These are phyloP conservation scores for Bos javanicus DNA, from an alignment of 2,113 vertebrate species.

Conservation along the genomic window DNA sequence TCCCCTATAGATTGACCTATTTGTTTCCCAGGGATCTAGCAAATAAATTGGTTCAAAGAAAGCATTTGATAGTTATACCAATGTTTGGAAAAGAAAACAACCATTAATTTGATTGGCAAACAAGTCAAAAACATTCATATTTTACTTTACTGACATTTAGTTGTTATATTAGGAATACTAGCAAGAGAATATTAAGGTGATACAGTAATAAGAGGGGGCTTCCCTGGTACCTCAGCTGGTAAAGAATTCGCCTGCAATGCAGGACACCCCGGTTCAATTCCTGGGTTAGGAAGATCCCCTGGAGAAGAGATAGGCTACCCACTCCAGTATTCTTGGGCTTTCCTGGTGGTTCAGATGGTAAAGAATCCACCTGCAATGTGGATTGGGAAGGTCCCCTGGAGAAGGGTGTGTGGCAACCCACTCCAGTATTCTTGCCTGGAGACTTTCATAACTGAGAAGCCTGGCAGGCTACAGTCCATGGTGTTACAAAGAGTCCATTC, in stretches of 20 bases:
- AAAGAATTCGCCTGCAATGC: not conserved
- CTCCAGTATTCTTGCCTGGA: not conserved
- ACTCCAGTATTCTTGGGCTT: not conserved
- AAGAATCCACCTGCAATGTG: not conserved
- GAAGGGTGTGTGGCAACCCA: not conserved
- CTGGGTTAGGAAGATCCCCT: not conserved
- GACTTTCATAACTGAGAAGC: not conserved
- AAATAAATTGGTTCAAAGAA: not conserved
- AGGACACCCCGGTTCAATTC: not conserved
- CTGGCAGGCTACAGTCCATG: not conserved
- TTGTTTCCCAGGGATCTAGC: not conserved
- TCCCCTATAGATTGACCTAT: not conserved
- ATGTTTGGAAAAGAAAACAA: conserved; percentile 12
- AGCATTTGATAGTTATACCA: not conserved
- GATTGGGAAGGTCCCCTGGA: not conserved
- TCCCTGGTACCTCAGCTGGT: not conserved
- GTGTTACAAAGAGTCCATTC: not conserved
- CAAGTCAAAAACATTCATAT: not conserved
- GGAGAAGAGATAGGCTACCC: not conserved
- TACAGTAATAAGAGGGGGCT: not conserved
- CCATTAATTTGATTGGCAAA: not conserved
- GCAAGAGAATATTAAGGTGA: not conserved
- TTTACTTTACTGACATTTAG: not conserved
- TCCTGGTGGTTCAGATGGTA: not conserved
- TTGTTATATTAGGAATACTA: not conserved